Evolutionary conservation across 1,140 invertebrate species (phyloP).

Genomic region (Drosophila insularis): DNA sequence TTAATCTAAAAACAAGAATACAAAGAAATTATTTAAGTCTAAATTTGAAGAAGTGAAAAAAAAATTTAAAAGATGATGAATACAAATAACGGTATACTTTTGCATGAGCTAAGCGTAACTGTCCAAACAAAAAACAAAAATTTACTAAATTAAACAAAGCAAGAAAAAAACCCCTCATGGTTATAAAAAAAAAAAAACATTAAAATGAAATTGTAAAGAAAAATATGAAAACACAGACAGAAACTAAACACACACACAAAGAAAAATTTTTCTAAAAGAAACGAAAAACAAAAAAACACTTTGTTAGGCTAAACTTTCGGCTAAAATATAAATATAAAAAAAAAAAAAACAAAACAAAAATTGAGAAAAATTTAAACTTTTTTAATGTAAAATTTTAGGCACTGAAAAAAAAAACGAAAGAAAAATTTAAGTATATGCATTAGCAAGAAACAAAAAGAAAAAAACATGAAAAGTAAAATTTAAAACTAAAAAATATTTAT

Average conservation of each 20-base stretch:
- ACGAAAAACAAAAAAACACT: slow-evolving; percentile 16
- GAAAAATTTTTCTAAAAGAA: slow-evolving; percentile 63
- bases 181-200: slow-evolving; percentile 62
- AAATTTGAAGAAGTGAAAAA: slow-evolving; percentile 54
- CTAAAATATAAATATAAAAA: slow-evolving; percentile 52
- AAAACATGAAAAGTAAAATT: slow-evolving; percentile 28
- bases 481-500: slow-evolving; percentile 47
- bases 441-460: slow-evolving; percentile 49
- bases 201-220: slow-evolving; percentile 19
- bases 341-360: slow-evolving; percentile 34
- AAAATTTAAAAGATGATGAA: slow-evolving; percentile 2
- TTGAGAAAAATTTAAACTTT: slow-evolving; percentile 17
- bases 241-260: slow-evolving; percentile 19
- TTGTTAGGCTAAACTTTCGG: slow-evolving; percentile 77
- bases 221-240: slow-evolving; percentile 29
- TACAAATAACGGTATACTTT: slow-evolving; percentile 67
- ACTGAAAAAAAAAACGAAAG: neutral
- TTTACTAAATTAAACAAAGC: slow-evolving; percentile 43
- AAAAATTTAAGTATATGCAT: slow-evolving; percentile 33
- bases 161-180: slow-evolving; percentile 47
- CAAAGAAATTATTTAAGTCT: slow-evolving; percentile 81
- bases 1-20: slow-evolving; percentile 69
- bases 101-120: slow-evolving; percentile 61
- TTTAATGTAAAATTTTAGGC: slow-evolving; percentile 10
- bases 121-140: slow-evolving; percentile 43